Base-by-base conservation (phyloP, 2,113 vertebrate species). In the Sturnus vulgaris region DNA sequence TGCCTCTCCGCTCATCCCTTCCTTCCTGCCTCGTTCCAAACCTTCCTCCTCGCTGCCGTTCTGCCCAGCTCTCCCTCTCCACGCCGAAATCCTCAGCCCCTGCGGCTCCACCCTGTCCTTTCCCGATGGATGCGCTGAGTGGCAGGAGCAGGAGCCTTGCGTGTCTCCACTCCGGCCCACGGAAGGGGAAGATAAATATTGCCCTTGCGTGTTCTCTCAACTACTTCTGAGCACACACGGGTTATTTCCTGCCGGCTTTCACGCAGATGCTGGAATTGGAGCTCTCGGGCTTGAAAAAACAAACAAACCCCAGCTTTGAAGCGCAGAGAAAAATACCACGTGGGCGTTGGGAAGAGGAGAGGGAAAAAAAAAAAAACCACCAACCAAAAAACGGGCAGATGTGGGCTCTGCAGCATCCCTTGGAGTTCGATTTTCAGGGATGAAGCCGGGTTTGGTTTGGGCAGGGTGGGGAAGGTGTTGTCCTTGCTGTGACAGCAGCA, bases 241-340 rank as follows among this genome's bases (percentile, higher is more conserved):
- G 30, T 73, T 63, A 27, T 96, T 95, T 96, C 93, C 90, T 93
- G 82, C 5, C 47, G 77, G 47, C 64, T 91, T 95, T 33, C 64
- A 21, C 3, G 5, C 88, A 91, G 92, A 92, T 86, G 82, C 88
- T 95, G 95, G 18, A 76, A 50, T 47, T 16, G 84, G 70, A 95
- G 87, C 78, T 85, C 73, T 92, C 39, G 82, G 73, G 10, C 85
- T 94, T 81, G 85, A 39, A 80, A 69, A 95, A 94, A 93, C 75
- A 96, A 95, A 95, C 88, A 88, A 94, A 57, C 22, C 50, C 12
- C 68, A 2, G 75, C 90, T 96, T 95, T 92, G 93, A 93, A 97
- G 79, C 55, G 1, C 55, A 1, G 21, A 63, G 64, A 56, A 95
- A 95, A 94, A 93, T 80, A 94, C 8, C 86, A 47, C 37, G 28